phyloP scores from a whole-genome alignment of 2,888 invertebrate genomes.

The Ornithoptera alexandrae region DNA sequence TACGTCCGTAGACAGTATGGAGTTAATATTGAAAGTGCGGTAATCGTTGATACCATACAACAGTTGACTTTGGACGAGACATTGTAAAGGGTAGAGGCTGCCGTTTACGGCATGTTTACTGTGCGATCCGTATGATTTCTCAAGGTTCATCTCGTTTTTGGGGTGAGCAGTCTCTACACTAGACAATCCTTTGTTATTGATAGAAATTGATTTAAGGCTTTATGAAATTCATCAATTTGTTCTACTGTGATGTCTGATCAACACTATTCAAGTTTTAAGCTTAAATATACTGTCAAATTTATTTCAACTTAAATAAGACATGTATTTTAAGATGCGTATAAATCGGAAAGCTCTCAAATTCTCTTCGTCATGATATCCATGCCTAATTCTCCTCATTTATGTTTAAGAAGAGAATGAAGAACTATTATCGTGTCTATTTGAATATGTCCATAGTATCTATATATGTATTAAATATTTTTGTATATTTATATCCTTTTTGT shows the following conservation, averaged over 20 bases:
- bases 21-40: conserved; percentile 59
- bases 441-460: no score
- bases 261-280: no score
- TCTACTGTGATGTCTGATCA: background rate
- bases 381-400: no score
- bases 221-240: background rate
- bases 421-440: no score
- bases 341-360: no score
- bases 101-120: conserved; percentile 22
- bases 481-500: no score
- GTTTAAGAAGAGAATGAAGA: no score
- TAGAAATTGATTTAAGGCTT: background rate
- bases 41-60: conserved; percentile 42
- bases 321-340: no score
- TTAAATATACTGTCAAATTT: no score
- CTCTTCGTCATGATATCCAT: no score
- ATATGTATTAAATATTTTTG: no score
- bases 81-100: conserved; percentile 37
- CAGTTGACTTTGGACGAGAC: conserved; percentile 35
- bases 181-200: background rate
- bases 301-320: no score
- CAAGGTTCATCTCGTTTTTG: conserved; percentile 27
- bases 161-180: conserved; percentile 10
- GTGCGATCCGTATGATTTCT: conserved; percentile 22
- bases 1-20: conserved; percentile 50